Evolutionary conservation across 2,113 vertebrate species (phyloP).

Genomic region (Bubalus kerabau): DNA sequence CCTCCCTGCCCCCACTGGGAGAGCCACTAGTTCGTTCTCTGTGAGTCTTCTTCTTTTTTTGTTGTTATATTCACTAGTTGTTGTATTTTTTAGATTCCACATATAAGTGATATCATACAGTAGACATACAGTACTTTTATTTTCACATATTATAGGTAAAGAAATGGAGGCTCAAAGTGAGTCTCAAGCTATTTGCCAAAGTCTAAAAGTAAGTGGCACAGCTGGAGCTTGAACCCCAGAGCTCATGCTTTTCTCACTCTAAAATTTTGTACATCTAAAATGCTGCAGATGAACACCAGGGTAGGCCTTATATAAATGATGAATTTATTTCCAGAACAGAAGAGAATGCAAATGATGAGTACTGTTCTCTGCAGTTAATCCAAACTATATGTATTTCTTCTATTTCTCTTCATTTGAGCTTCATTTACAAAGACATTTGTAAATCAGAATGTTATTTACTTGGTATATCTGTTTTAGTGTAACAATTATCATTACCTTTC

Average conservation of each 20-base stretch:
- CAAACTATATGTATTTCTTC: background rate
- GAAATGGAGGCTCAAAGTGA: background rate
- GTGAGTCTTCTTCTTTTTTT: background rate
- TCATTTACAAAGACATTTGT: slow-evolving; percentile 28
- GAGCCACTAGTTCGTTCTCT: background rate
- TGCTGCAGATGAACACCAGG: background rate
- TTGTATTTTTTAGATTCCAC: background rate
- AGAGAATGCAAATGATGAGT: background rate
- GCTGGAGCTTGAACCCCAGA: background rate
- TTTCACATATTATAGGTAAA: slow-evolving; percentile 5
- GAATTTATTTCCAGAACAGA: background rate
- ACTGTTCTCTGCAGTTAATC: background rate
- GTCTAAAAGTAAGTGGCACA: background rate
- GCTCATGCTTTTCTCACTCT: background rate
- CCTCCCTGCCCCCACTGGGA: background rate
- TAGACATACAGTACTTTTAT: background rate
- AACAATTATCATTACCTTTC: background rate
- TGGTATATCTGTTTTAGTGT: background rate
- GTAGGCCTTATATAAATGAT: background rate
- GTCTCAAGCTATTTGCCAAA: background rate
- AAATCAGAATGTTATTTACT: slow-evolving; percentile 16
- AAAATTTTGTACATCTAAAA: background rate
- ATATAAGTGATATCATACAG: background rate
- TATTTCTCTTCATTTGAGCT: background rate
- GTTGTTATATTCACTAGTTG: background rate